Percentiles rank a stretch among this genome's conserved stretches.
Evolutionary conservation across 2,888 invertebrate genomes (phyloP).

Genomic region (Athalia cordata): DNA sequence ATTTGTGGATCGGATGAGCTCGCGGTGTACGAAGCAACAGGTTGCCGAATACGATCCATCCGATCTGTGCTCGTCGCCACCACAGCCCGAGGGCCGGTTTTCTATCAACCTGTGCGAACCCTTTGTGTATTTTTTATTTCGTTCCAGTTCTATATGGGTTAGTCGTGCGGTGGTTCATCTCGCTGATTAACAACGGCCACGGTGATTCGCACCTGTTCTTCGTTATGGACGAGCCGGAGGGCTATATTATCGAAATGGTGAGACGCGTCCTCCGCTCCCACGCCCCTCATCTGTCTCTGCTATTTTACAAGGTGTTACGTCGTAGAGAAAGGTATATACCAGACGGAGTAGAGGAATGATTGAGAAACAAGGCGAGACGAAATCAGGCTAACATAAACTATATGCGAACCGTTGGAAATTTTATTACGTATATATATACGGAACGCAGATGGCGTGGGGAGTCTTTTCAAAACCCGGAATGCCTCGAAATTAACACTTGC

Average conservation of each 20-base stretch:
- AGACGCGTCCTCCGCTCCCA: too few species aligned
- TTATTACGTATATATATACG: too few species aligned
- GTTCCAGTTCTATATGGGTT: constrained; percentile 60
- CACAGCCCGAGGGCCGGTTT: constrained; percentile 24
- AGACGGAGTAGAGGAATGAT: not conserved
- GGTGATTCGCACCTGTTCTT: constrained; percentile 5
- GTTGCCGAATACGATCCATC: constrained; percentile 65
- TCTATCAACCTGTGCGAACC: constrained; percentile 32
- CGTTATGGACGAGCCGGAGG: too few species aligned
- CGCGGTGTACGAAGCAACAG: constrained; percentile 58
- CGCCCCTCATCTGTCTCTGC: not conserved
- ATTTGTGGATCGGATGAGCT: constrained; percentile 59
- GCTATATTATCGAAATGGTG: too few species aligned
- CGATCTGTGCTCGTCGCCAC: constrained; percentile 36
- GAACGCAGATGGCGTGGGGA: too few species aligned
- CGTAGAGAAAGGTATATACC: not conserved
- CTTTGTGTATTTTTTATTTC: not conserved
- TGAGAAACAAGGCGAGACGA: not conserved
- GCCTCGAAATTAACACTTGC: too few species aligned
- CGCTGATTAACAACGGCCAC: not conserved
- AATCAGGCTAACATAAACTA: not conserved
- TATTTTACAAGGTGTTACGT: not conserved
- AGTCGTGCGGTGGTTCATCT: constrained; percentile 57
- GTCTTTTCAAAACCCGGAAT: too few species aligned
- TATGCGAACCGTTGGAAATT: not conserved